phyloP scores from a whole-genome alignment of 2,888 invertebrate species.

The Cryptophagus acutangulus region DNA sequence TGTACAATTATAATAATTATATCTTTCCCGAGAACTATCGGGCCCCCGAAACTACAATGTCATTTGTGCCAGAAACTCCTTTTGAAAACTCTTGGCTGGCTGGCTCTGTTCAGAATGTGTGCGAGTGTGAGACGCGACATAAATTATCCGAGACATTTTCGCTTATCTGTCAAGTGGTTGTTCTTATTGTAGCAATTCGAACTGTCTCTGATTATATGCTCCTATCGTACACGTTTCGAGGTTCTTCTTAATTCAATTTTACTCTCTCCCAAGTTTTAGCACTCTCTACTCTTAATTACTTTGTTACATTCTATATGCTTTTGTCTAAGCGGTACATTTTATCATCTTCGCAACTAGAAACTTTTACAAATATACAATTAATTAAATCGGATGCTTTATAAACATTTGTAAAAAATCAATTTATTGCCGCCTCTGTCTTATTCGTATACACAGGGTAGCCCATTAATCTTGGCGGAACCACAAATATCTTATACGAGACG shows the following conservation, averaged over 20 bases:
- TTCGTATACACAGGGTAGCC: no score
- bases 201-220: constrained; percentile 10
- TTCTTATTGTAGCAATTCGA: constrained; percentile 10
- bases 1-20: constrained; percentile 20
- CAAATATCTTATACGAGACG: no score
- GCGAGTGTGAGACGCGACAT: constrained; percentile 14
- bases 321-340: no score
- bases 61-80: constrained; percentile 13
- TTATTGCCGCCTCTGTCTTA: no score
- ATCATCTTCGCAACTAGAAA: no score
- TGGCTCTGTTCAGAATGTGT: constrained; percentile 16
- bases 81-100: constrained; percentile 3
- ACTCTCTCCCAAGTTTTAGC: no score
- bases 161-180: constrained; percentile 19
- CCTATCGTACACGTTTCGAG: constrained; percentile 4
- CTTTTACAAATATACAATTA: no score
- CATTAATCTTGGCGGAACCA: no score
- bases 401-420: no score
- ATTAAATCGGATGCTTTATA: no score
- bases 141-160: constrained; percentile 14
- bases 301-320: no score
- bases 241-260: constrained; percentile 6
- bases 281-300: no score
- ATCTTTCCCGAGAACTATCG: constrained; percentile 11
- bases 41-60: constrained; percentile 14